phyloP scores from a whole-genome alignment of 37 sponge, comb jelly and placozoan genomes.

The Theonella swinhoei region DNA sequence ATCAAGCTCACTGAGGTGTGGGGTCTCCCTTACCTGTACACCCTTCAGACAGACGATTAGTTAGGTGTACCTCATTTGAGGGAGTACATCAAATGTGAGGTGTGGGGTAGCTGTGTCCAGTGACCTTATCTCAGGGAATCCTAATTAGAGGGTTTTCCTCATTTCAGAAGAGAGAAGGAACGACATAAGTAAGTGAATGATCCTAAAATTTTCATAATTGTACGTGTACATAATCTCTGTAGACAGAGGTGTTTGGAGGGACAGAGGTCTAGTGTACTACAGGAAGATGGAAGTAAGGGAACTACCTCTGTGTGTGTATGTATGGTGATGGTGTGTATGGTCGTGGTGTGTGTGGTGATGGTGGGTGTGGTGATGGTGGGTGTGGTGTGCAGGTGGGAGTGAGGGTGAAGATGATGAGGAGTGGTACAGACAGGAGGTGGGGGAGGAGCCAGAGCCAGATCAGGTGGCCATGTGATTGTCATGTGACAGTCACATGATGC shows the following conservation, averaged over 20 bases:
- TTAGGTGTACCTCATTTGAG: too few relatives aligned
- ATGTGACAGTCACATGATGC: not conserved
- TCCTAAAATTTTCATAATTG: not conserved
- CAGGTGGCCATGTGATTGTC: not conserved
- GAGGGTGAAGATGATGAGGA: constrained; percentile 76
- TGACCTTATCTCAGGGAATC: too few relatives aligned
- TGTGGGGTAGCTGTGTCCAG: too few relatives aligned
- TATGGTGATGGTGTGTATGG: not conserved
- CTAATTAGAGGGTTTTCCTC: too few relatives aligned
- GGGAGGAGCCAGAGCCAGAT: constrained; percentile 81
- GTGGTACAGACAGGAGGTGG: constrained; percentile 81
- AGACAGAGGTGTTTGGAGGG: constrained; percentile 42
- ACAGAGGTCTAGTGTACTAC: not conserved
- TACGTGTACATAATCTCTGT: not conserved
- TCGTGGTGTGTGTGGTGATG: too few relatives aligned
- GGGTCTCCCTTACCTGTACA: not conserved
- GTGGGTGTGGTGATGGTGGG: too few relatives aligned
- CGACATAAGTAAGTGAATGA: constrained; percentile 48
- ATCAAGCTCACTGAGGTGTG: constrained; percentile 78
- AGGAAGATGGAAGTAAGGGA: not conserved
- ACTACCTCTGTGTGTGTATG: not conserved
- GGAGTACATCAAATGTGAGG: too few relatives aligned
- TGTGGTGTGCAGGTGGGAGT: constrained; percentile 19
- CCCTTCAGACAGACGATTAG: not conserved
- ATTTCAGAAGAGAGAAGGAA: constrained; percentile 50